These are phyloP conservation scores for Microtus richardsoni DNA, from an alignment of 2,113 vertebrate genomes.

Conservation along the genomic window DNA sequence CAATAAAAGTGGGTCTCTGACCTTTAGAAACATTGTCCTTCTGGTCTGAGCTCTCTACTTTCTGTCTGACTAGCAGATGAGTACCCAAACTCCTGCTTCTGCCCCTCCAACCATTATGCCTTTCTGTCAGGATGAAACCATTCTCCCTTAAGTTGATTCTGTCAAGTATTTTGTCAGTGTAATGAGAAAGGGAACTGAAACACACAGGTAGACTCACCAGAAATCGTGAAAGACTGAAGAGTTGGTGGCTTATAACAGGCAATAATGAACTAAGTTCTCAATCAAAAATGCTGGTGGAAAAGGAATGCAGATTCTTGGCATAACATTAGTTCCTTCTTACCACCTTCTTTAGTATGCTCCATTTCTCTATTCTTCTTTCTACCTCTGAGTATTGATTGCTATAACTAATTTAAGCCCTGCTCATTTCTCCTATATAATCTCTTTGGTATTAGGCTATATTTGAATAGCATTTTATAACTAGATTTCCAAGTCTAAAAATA, in stretches of 20 bases:
- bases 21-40: background rate
- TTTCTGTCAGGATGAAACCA: background rate
- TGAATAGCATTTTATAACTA: slow-evolving; percentile 58
- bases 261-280: background rate
- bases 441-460: slow-evolving; percentile 60
- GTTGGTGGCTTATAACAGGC: background rate
- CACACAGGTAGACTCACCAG: background rate
- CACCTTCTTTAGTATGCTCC: background rate
- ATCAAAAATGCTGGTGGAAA: background rate
- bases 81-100: background rate
- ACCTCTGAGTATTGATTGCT: slow-evolving; percentile 64
- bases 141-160: background rate
- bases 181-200: background rate
- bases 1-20: background rate
- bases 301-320: slow-evolving; percentile 13
- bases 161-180: background rate
- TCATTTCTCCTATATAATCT: slow-evolving; percentile 52
- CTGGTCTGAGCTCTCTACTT: background rate
- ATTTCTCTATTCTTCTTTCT: slow-evolving; percentile 35
- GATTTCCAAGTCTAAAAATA: slow-evolving; percentile 47
- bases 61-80: background rate
- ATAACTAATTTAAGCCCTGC: slow-evolving; percentile 39
- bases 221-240: background rate
- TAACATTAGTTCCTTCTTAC: background rate
- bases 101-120: background rate